Evolutionary conservation across 2,888 invertebrate species (phyloP), one percentile per base, ranked within the genome.

Genomic region (Tethea ocularis): DNA sequence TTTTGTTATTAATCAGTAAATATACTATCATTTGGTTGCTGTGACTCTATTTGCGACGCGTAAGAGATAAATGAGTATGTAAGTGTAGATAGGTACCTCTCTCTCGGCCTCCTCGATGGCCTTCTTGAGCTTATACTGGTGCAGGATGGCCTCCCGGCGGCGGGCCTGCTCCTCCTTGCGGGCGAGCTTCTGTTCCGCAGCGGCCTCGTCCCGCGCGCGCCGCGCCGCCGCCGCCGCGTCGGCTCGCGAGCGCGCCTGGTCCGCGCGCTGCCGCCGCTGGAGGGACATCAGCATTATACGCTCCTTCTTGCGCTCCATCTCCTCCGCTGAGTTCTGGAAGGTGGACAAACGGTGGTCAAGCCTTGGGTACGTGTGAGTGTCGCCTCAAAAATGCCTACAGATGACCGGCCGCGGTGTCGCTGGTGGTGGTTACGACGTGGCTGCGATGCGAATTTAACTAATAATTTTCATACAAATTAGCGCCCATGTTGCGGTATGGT

Each of bases 301-400:
- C 85, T 98, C 98, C 83, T 98, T 98, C 83, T 97, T 98, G 65
- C 96, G 95, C 87, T 98, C 97, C 97, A 98, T 97, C 89, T 98
- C 98, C 72, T 98, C 97, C 59, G 97, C 95, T 8, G 96, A 95
- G 78, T 95, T 96, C 97, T 98, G 84, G 29, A 79, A n/a, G n/a
- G n/a, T n/a, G n/a, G n/a, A n/a, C n/a, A n/a, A n/a, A n/a, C n/a
- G n/a, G n/a, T n/a, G n/a, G n/a, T n/a, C n/a, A n/a, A n/a, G n/a
- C n/a, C n/a, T n/a, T n/a, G n/a, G n/a, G n/a, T n/a, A n/a, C n/a
- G n/a, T n/a, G n/a, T n/a, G n/a, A n/a, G n/a, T n/a, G n/a, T n/a
- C n/a, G n/a, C n/a, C n/a, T n/a, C n/a, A n/a, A n/a, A n/a, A n/a
- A n/a, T n/a, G n/a, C n/a, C n/a, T n/a, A n/a, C n/a, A n/a, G n/a